These are phyloP conservation scores for Molossus molossus DNA, from an alignment of 2,797 vertebrate species.

Conservation along the genomic window DNA sequence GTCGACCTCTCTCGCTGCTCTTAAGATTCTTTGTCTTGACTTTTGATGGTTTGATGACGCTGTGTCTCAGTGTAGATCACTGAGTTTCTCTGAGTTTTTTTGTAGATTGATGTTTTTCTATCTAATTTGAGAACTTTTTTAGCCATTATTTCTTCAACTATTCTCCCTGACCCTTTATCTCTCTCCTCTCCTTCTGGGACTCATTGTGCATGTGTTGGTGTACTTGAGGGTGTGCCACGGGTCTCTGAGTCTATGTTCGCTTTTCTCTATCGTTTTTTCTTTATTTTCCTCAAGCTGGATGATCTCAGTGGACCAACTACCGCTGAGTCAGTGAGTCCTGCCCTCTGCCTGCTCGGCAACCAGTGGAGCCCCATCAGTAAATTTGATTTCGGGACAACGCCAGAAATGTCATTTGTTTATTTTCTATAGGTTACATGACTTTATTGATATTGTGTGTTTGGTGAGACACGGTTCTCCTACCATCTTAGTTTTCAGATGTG, in stretches of 20 bases:
- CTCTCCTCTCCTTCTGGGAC: too few species aligned
- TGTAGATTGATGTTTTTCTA: neutral
- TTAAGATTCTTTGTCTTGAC: neutral
- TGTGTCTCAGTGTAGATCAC: rapidly evolving
- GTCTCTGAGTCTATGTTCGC: neutral
- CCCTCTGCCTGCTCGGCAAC: neutral
- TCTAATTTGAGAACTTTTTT: too few species aligned
- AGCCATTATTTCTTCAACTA: too few species aligned
- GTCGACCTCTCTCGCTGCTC: neutral
- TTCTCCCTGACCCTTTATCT: rapidly evolving
- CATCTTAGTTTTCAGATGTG: neutral
- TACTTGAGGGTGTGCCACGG: rapidly evolving
- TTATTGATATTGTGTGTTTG: rapidly evolving
- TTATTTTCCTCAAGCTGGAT: neutral
- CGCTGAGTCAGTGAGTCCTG: neutral
- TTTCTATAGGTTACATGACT: rapidly evolving
- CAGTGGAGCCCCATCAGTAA: rapidly evolving
- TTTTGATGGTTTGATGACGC: too few species aligned
- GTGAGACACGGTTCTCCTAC: neutral
- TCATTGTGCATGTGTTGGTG: rapidly evolving
- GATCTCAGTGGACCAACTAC: rapidly evolving
- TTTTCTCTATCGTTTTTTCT: neutral
- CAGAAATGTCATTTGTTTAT: rapidly evolving
- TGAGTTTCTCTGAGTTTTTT: neutral
- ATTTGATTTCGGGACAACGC: neutral